Percentiles rank a stretch among this genome's conserved stretches.
Conservation (phyloP, 1,140 invertebrate genomes). For the Calephelis virginiensis region DNA sequence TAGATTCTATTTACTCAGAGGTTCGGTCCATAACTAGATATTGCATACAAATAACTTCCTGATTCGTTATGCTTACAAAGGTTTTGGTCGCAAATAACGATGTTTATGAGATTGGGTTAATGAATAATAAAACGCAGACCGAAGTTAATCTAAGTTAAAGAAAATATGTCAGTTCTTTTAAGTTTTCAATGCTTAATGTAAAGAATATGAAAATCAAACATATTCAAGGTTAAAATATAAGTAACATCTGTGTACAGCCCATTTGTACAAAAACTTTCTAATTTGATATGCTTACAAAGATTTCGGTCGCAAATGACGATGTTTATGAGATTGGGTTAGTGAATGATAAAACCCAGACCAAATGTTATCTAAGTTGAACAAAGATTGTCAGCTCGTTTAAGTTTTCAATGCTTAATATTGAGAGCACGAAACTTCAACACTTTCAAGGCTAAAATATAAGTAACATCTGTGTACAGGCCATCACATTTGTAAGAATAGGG, state of each 20-base stretch:
- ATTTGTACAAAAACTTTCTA: not conserved
- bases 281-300: not conserved
- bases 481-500: constrained; percentile 19
- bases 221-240: constrained; percentile 5
- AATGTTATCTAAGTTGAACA: no score
- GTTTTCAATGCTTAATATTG: not conserved
- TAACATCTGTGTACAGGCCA: constrained; percentile 8
- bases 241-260: constrained; percentile 5
- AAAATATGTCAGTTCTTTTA: no score
- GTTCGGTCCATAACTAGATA: not conserved
- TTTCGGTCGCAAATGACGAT: no score
- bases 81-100: not conserved
- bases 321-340: no score
- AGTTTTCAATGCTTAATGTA: not conserved
- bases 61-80: not conserved
- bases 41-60: constrained; percentile 1
- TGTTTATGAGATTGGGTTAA: no score
- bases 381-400: no score
- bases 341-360: no score
- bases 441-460: constrained; percentile 7
- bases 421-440: not conserved
- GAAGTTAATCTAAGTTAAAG: no score
- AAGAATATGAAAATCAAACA: not conserved
- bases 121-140: no score
- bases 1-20: not conserved